Conservation (phyloP, 2,797 vertebrate genomes). For the Oreochromis grahami region DNA sequence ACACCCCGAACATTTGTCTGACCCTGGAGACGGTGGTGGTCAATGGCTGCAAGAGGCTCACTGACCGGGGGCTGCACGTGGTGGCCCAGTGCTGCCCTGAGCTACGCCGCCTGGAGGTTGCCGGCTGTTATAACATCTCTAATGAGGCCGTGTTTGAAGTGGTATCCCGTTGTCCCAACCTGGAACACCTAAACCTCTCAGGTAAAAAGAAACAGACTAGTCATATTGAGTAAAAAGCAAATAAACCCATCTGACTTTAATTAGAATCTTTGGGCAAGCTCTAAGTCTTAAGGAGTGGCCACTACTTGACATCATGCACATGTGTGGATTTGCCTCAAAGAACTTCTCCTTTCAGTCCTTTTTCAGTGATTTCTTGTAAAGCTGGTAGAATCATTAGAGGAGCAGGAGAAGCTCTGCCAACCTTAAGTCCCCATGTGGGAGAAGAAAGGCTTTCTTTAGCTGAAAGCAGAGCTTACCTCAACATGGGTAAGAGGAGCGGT, state of each 20-base stretch:
- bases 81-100: constrained; percentile 95
- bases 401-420: constrained; percentile 66
- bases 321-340: constrained; percentile 47
- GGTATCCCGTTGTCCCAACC: constrained; percentile 92
- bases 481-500: constrained; percentile 44
- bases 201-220: constrained; percentile 71
- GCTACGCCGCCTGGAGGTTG: constrained; percentile 89
- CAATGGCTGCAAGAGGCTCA: constrained; percentile 93
- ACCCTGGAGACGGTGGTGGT: constrained; percentile 92
- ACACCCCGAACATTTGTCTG: constrained; percentile 97
- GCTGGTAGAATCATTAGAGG: constrained; percentile 76
- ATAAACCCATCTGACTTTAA: neutral
- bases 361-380: constrained; percentile 41
- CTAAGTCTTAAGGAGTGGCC: neutral
- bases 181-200: constrained; percentile 96
- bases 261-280: neutral
- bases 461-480: constrained; percentile 58
- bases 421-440: constrained; percentile 62
- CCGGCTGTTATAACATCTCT: constrained; percentile 94
- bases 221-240: neutral
- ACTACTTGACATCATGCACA: constrained; percentile 38
- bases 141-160: constrained; percentile 95
- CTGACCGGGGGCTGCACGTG: constrained; percentile 91
- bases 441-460: constrained; percentile 64
- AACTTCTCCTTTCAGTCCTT: constrained; percentile 46